Evolutionary conservation across 2,113 vertebrate species (phyloP).

Genomic region (Hoplias malabaricus): DNA sequence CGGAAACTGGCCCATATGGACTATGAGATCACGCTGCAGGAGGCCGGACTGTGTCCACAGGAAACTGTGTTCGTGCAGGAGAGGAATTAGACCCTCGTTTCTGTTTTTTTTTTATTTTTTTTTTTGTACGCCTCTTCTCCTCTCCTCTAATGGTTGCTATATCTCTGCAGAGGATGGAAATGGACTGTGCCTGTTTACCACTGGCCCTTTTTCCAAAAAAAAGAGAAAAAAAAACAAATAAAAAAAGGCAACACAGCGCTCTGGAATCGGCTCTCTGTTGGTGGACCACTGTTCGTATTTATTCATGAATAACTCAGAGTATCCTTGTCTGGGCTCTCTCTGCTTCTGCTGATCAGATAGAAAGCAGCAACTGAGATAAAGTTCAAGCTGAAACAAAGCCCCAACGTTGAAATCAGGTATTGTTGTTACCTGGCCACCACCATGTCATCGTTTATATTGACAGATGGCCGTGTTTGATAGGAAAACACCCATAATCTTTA

Average conservation of each 20-base stretch:
- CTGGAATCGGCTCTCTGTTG: not conserved
- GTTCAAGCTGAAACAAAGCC: conserved; percentile 3
- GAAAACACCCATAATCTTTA: not conserved
- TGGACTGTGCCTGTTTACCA: conserved; percentile 17
- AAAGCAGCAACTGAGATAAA: not conserved
- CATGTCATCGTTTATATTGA: not conserved
- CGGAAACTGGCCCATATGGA: conserved; percentile 97
- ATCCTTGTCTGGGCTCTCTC: not conserved
- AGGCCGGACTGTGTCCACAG: conserved; percentile 97
- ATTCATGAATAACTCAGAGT: conserved; percentile 43
- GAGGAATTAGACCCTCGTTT: conserved; percentile 83
- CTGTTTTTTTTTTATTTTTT: conserved; percentile 10
- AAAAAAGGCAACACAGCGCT: not conserved
- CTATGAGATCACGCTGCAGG: conserved; percentile 98
- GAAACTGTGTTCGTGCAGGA: conserved; percentile 99
- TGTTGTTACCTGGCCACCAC: not conserved
- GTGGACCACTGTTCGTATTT: conserved; percentile 45
- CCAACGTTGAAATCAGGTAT: not conserved
- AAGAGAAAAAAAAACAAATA: too few relatives aligned
- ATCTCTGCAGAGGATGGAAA: conserved; percentile 26
- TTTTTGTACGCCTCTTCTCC: conserved; percentile 44
- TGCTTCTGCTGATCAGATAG: not conserved
- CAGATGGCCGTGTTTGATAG: not conserved
- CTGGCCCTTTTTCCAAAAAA: not conserved
- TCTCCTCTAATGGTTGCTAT: conserved; percentile 56